Evolutionary conservation across 2,797 vertebrate species (phyloP).

Genomic region (Microtus obscurus): DNA sequence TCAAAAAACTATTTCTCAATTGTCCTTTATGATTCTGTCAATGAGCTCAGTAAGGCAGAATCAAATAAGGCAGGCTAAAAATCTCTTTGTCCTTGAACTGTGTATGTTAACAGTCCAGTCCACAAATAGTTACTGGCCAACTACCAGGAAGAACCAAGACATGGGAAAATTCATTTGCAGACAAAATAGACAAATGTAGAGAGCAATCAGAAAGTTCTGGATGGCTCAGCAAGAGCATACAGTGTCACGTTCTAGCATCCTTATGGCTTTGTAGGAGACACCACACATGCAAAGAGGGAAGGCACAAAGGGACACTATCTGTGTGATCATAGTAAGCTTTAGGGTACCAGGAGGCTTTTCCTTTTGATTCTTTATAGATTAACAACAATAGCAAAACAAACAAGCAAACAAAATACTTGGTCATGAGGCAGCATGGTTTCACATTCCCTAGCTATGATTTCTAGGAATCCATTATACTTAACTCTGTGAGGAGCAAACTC

Average conservation of each 20-base stretch:
- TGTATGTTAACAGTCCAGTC: not conserved
- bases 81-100: conserved; percentile 4
- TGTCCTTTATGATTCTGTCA: not conserved
- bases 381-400: not conserved
- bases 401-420: not conserved
- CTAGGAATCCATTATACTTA: conserved; percentile 32
- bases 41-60: not conserved
- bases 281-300: not conserved
- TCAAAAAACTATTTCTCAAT: conserved; percentile 1
- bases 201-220: not conserved
- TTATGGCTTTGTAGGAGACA: not conserved
- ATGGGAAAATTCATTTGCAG: not conserved
- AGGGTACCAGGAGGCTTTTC: not conserved
- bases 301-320: not conserved
- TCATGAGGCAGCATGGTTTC: not conserved
- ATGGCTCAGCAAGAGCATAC: not conserved
- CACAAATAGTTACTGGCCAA: not conserved
- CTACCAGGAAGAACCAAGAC: conserved; percentile 23
- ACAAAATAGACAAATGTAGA: not conserved
- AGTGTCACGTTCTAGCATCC: not conserved
- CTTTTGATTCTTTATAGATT: not conserved
- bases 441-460: not conserved
- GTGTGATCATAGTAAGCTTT: not conserved
- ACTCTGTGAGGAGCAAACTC: not conserved
- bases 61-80: not conserved